A percentile compares a stretch with the other conserved stretches of the same genome.
phyloP scores from a whole-genome alignment of 2,113 vertebrate genomes.

The Catharus bicknelli region DNA sequence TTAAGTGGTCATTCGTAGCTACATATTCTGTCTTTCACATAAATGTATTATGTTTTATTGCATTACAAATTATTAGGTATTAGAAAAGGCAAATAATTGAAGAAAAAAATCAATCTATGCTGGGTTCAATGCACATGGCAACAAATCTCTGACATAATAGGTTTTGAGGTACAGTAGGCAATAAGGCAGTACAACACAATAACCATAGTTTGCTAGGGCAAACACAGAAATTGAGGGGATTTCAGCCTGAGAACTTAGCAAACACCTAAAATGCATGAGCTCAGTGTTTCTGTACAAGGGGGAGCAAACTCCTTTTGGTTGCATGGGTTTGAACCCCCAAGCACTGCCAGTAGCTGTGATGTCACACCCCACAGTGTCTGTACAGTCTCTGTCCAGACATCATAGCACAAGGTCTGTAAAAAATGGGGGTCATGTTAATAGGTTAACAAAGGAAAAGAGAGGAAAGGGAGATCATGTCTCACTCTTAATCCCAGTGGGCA shows the following conservation, averaged over 20 bases:
- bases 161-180: background rate
- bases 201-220: background rate
- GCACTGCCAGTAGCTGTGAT: background rate
- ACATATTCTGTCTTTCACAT: background rate
- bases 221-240: background rate
- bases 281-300: background rate
- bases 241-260: background rate
- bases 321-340: background rate
- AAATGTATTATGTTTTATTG: background rate
- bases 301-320: background rate
- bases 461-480: background rate
- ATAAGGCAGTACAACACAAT: background rate
- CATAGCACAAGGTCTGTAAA: rapidly evolving
- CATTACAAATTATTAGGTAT: background rate
- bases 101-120: background rate
- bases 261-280: background rate
- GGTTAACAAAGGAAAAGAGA: background rate
- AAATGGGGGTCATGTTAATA: background rate
- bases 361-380: rapidly evolving
- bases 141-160: background rate
- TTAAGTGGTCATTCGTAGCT: background rate
- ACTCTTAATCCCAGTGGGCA: background rate
- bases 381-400: background rate
- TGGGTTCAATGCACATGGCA: background rate
- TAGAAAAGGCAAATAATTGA: background rate